phyloP scores from a whole-genome alignment of 2,888 invertebrate genomes.

The Teleogryllus oceanicus region DNA sequence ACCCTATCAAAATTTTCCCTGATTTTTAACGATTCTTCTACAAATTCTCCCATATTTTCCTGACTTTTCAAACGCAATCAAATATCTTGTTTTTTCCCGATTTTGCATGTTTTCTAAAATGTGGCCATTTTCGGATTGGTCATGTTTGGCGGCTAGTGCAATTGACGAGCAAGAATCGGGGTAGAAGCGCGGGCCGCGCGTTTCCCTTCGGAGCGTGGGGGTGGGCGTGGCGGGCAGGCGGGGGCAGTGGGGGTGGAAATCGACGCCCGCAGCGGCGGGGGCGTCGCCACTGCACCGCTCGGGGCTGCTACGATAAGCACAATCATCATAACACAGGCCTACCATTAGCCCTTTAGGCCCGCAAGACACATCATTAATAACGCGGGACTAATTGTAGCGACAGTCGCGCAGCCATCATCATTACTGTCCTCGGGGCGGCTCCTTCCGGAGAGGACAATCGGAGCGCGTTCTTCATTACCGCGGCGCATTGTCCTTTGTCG shows the following conservation, averaged over 20 bases:
- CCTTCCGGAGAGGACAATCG: slow-evolving; percentile 22
- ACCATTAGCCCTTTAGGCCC: slow-evolving; percentile 19
- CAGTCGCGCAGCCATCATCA: slow-evolving; percentile 25
- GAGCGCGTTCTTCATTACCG: slow-evolving; percentile 5
- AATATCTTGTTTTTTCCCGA: no score
- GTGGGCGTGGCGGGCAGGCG: not conserved
- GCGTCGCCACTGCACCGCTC: not conserved
- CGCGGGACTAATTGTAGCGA: slow-evolving; percentile 25
- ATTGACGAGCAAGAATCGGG: no score
- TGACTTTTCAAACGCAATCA: no score
- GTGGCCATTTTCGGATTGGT: no score
- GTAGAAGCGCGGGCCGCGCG: no score
- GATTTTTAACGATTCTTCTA: no score
- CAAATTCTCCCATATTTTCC: no score
- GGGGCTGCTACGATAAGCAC: not conserved
- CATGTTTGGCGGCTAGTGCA: no score
- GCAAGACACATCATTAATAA: slow-evolving; percentile 27
- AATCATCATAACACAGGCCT: slow-evolving; percentile 11
- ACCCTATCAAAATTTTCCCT: no score
- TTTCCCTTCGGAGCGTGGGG: not conserved
- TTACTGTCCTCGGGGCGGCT: slow-evolving; percentile 22
- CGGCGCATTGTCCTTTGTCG: slow-evolving; percentile 1
- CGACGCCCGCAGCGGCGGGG: not conserved
- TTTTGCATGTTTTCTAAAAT: no score
- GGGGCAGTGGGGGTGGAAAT: not conserved